A percentile compares a stretch with the other conserved stretches of the same genome.
phyloP scores from a whole-genome alignment of 2,888 invertebrate species.

The Hypolimnas misippus region DNA sequence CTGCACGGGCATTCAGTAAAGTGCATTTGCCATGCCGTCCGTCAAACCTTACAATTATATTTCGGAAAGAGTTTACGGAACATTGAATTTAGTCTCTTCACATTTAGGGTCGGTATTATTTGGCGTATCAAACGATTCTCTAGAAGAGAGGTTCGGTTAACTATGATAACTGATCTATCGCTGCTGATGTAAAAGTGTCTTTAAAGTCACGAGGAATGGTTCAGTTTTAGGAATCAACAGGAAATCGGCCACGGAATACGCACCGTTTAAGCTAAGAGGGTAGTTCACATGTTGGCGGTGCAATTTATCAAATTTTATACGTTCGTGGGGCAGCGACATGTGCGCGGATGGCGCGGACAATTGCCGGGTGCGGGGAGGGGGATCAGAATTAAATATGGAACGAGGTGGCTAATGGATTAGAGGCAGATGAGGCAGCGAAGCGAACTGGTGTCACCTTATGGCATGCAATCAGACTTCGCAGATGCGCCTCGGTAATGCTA shows the following conservation, averaged over 20 bases:
- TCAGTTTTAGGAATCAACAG: slow-evolving; percentile 43
- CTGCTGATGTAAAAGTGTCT: slow-evolving; percentile 44
- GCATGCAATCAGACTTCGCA: slow-evolving; percentile 67
- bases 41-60: slow-evolving; percentile 72
- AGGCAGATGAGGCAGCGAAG: slow-evolving; percentile 59
- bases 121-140: slow-evolving; percentile 40
- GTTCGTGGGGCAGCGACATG: slow-evolving; percentile 76
- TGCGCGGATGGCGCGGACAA: slow-evolving; percentile 76
- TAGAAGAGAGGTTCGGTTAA: slow-evolving; percentile 55
- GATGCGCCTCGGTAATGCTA: slow-evolving; percentile 58
- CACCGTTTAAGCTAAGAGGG: slow-evolving; percentile 81
- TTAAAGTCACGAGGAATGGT: slow-evolving; percentile 42
- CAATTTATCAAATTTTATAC: slow-evolving; percentile 83
- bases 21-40: slow-evolving; percentile 76
- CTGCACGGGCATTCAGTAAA: slow-evolving; percentile 76
- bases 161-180: slow-evolving; percentile 65
- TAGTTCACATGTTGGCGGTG: slow-evolving; percentile 81
- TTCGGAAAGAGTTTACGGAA: slow-evolving; percentile 39
- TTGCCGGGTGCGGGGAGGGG: slow-evolving; percentile 58
- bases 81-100: slow-evolving; percentile 44
- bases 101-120: slow-evolving; percentile 46
- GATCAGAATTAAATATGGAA: slow-evolving; percentile 75
- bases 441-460: slow-evolving; percentile 65
- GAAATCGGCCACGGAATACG: slow-evolving; percentile 52
- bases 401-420: slow-evolving; percentile 80